Conservation (phyloP, 2,888 invertebrate genomes). For the Catocala nupta region DNA sequence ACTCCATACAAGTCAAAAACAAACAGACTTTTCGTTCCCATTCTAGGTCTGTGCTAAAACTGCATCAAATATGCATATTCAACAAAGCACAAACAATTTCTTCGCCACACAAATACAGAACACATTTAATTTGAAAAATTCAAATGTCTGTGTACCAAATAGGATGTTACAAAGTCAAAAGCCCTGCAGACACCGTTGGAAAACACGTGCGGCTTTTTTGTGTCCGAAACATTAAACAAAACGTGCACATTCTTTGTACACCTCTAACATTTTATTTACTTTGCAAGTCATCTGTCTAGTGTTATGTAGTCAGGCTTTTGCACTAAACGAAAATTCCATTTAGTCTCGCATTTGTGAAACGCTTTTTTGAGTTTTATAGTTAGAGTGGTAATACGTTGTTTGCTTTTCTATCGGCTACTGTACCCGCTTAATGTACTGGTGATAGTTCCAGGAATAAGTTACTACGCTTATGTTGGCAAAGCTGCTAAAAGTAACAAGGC, state of each 20-base stretch:
- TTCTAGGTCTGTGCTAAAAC: no score
- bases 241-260: conserved; percentile 7
- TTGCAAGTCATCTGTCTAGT: background rate
- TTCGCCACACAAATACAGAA: background rate
- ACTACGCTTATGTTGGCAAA: no score
- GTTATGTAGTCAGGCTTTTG: background rate
- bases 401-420: no score
- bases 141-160: background rate
- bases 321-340: background rate
- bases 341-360: no score
- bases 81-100: background rate
- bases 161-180: conserved; percentile 9
- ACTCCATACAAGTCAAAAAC: no score
- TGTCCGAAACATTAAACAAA: conserved; percentile 12
- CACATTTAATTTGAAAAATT: conserved; percentile 1
- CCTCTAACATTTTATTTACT: background rate
- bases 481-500: no score
- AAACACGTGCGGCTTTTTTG: conserved; percentile 8
- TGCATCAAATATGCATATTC: background rate
- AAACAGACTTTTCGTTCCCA: no score
- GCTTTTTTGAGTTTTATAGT: no score
- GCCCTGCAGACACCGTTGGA: background rate
- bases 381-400: no score
- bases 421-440: no score
- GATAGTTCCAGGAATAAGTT: no score